These are phyloP conservation scores for Agonopterix subpropinquella DNA, from an alignment of 2,888 invertebrate species.

Conservation along the genomic window DNA sequence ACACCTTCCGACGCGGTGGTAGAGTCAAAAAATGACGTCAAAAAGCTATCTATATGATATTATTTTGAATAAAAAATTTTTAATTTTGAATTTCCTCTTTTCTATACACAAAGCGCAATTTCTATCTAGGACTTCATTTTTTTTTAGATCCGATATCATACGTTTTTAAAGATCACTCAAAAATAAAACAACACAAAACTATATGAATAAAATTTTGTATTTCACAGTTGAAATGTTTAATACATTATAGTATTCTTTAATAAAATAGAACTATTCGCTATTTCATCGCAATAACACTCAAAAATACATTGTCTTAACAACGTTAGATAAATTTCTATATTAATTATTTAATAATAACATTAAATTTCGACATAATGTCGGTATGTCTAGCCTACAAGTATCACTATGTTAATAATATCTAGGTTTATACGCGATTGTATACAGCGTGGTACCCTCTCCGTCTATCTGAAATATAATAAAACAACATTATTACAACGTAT, in stretches of 20 bases:
- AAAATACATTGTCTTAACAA: conserved; percentile 67
- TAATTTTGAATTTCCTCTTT: too few species aligned
- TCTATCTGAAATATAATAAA: conserved; percentile 1
- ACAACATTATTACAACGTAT: background rate
- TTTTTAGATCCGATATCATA: too few species aligned
- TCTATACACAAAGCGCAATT: too few species aligned
- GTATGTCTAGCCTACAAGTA: conserved; percentile 25
- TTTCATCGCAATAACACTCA: conserved; percentile 62
- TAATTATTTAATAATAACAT: conserved; percentile 29
- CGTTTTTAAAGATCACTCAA: background rate
- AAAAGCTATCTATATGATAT: too few species aligned
- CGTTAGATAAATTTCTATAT: conserved; percentile 49
- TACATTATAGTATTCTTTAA: conserved; percentile 66
- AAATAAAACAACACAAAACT: conserved; percentile 47
- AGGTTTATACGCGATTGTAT: conserved; percentile 24
- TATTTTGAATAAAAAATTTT: too few species aligned
- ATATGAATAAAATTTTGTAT: conserved; percentile 72
- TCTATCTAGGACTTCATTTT: too few species aligned
- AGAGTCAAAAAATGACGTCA: too few species aligned
- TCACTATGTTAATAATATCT: conserved; percentile 18
- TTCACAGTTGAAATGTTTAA: conserved; percentile 60
- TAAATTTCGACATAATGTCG: conserved; percentile 19
- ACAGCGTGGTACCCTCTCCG: conserved; percentile 31
- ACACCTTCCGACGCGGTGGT: too few species aligned
- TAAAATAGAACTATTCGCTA: conserved; percentile 70